These are phyloP conservation scores for Yponomeuta sedellus DNA, from an alignment of 2,888 invertebrate species.

Conservation along the genomic window DNA sequence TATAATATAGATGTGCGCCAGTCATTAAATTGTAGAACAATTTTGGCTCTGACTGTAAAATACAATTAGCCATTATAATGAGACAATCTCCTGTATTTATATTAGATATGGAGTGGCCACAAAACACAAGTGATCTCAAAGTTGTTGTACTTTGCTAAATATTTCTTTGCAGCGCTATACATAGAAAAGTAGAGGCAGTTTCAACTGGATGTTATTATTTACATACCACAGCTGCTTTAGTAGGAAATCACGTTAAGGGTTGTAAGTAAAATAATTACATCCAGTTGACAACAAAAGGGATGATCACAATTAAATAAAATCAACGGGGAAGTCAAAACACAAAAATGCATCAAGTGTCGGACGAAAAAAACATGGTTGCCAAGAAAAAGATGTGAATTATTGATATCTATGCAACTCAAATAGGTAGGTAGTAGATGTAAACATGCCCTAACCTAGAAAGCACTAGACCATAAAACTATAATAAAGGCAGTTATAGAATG, in stretches of 20 bases:
- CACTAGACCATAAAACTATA: neutral
- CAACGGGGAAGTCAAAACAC: neutral
- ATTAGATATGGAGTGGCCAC: too few species aligned
- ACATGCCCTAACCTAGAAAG: slow-evolving; percentile 5
- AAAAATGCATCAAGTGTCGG: neutral
- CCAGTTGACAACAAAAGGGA: neutral
- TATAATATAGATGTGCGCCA: too few species aligned
- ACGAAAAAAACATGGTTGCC: neutral
- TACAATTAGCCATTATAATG: too few species aligned
- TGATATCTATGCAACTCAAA: neutral
- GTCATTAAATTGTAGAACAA: too few species aligned
- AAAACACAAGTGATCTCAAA: too few species aligned
- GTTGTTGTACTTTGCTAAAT: neutral
- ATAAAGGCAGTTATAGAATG: too few species aligned
- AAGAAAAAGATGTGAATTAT: neutral
- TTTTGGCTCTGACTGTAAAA: too few species aligned
- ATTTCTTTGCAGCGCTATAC: neutral
- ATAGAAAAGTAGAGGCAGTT: neutral
- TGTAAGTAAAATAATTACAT: neutral
- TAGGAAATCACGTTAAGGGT: neutral
- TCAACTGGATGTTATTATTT: neutral
- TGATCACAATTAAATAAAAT: neutral
- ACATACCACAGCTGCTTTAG: neutral
- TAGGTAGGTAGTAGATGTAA: neutral
- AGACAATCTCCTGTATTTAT: too few species aligned